Conservation (phyloP, 2,888 invertebrate species). For the Nipponacmea schrenckii region DNA sequence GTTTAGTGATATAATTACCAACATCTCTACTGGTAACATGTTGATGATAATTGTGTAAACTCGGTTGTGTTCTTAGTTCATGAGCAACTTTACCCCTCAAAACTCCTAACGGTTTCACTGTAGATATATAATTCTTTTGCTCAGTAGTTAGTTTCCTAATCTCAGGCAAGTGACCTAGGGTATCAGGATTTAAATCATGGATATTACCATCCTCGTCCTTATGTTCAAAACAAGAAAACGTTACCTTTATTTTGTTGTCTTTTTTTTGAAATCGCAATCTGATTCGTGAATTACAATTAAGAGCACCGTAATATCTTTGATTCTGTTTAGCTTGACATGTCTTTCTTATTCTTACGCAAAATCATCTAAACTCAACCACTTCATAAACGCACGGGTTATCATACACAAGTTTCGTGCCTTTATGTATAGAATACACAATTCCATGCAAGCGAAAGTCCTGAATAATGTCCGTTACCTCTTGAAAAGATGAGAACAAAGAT, state of each 20-base stretch:
- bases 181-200: neutral
- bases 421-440: neutral
- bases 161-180: constrained; percentile 3
- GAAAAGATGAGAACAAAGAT: neutral
- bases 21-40: neutral
- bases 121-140: neutral
- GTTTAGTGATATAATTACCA: neutral
- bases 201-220: neutral
- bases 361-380: neutral
- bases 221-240: neutral
- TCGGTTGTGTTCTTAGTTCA: neutral
- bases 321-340: neutral
- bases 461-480: neutral
- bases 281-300: neutral
- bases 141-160: neutral
- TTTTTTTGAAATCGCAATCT: neutral
- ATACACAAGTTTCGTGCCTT: neutral
- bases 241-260: neutral
- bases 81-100: neutral
- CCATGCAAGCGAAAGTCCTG: neutral
- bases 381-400: neutral
- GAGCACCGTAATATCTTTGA: neutral
- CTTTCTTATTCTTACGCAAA: neutral
- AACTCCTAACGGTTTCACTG: neutral
- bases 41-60: neutral